These are phyloP conservation scores for Trichonephila clavipes DNA, from an alignment of 1,140 invertebrate species.

Conservation along the genomic window DNA sequence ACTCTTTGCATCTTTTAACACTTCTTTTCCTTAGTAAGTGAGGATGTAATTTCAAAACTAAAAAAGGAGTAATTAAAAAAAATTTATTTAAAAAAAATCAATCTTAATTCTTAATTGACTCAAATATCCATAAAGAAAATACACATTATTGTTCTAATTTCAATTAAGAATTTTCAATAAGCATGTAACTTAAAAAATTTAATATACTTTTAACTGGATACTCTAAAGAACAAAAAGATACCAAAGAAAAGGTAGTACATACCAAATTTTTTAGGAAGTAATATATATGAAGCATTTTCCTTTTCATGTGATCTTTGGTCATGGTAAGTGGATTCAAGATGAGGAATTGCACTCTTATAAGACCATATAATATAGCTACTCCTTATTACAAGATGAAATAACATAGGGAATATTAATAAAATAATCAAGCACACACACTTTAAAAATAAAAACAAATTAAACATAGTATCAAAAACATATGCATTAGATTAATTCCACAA, in stretches of 20 bases:
- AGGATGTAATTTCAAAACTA: too few species aligned
- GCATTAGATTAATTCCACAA: neutral
- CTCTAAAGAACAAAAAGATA: neutral
- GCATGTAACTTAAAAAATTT: neutral
- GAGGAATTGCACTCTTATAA: neutral
- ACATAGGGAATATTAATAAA: neutral
- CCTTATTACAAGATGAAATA: neutral
- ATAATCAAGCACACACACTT: neutral
- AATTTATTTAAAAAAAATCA: too few species aligned
- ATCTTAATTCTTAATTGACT: too few species aligned
- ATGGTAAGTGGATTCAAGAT: neutral
- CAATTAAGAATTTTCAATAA: neutral
- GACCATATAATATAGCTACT: constrained; percentile 7
- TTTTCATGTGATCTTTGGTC: neutral
- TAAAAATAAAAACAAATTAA: neutral
- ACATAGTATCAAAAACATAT: neutral
- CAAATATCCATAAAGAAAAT: neutral
- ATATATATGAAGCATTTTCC: neutral
- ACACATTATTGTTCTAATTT: neutral
- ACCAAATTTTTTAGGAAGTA: neutral
- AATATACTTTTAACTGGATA: neutral
- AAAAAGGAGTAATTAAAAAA: too few species aligned
- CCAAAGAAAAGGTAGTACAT: neutral
- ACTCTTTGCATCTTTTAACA: too few species aligned
- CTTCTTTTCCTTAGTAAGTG: too few species aligned